Evolutionary conservation across 2,797 vertebrate genomes (phyloP).

Genomic region (Mormyrops boulengeri): DNA sequence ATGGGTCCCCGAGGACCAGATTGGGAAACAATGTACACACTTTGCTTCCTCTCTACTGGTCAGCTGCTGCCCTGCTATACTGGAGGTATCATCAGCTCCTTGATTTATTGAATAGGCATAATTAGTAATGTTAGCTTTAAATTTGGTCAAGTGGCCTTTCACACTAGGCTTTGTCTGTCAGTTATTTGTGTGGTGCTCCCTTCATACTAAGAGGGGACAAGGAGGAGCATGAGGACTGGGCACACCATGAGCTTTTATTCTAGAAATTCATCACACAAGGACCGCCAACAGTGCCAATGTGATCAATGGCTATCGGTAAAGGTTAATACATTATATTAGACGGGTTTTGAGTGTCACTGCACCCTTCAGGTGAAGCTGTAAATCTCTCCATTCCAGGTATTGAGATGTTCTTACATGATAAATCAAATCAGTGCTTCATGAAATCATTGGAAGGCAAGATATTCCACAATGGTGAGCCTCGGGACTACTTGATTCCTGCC

Average conservation of each 20-base stretch:
- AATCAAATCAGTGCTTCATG: not conserved
- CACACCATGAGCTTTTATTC: not conserved
- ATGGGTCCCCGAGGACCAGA: not conserved
- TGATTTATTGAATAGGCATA: not conserved
- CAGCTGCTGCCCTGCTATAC: not conserved
- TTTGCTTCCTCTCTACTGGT: not conserved
- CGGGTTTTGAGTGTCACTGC: not conserved
- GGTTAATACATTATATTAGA: not conserved
- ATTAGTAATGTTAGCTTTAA: not conserved
- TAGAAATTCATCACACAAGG: not conserved
- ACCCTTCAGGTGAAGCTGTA: not conserved
- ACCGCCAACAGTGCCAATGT: not conserved
- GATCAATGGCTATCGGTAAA: not conserved
- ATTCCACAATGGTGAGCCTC: not conserved
- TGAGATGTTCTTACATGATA: not conserved
- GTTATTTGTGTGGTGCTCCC: not conserved
- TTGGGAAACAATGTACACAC: not conserved
- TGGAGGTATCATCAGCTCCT: not conserved
- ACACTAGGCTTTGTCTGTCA: not conserved
- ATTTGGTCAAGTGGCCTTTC: not conserved
- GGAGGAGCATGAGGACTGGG: not conserved
- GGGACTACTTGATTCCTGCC: constrained; percentile 49
- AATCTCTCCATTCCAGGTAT: not conserved
- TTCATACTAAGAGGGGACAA: not conserved
- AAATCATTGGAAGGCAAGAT: not conserved